Evolutionary conservation across 2,888 invertebrate species (phyloP), one percentile per base, ranked within the genome.

Genomic region (Ceramica pisi): DNA sequence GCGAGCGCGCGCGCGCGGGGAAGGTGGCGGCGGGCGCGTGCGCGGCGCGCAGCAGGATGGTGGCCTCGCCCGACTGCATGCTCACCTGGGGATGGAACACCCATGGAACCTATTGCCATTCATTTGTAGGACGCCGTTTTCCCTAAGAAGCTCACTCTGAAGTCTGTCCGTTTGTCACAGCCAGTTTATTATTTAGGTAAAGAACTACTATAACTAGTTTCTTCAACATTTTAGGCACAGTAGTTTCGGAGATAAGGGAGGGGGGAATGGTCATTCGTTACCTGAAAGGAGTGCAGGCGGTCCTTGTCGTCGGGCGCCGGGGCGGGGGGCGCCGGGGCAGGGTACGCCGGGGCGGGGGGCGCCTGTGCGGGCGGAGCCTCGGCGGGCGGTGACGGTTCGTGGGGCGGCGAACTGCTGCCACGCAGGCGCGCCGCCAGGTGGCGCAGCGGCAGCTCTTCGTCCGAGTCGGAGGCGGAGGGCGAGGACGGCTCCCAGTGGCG

Each of bases 381-480:
- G 16, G 0, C 87, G 88, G 74, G 61, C 82, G 82, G 41, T 88
- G 86, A 46, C 78, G 8, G 35, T 0, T 16, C 2, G 10, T 81
- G 80, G 85, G 38, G 53, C 38, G 16, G 23, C 86, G 88, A 67
- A 81, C 78, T 63, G 83, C 82, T 23, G 31, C 80, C 88, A 61
- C 91, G 90, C 88, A 95, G 86, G 69, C 91, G 88, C 87, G 91
- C 90, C 80, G 90, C 90, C 75, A 93, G 89, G 67, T 88, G 89
- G 21, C 88, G 87, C 86, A 93, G 90, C 78, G 93, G 94, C 84
- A 92, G 78, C 87, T 92, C 93, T 77, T 92, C 92, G 87, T 93
- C 92, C 60, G 92, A 90, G 88, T 90, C 90, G 81, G 91, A 89
- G 80, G 87, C 85, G 80, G 90, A 86, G 70, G 87, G 85, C 73